Conservation (phyloP, 2,888 invertebrate genomes). For the Lapara coniferarum region DNA sequence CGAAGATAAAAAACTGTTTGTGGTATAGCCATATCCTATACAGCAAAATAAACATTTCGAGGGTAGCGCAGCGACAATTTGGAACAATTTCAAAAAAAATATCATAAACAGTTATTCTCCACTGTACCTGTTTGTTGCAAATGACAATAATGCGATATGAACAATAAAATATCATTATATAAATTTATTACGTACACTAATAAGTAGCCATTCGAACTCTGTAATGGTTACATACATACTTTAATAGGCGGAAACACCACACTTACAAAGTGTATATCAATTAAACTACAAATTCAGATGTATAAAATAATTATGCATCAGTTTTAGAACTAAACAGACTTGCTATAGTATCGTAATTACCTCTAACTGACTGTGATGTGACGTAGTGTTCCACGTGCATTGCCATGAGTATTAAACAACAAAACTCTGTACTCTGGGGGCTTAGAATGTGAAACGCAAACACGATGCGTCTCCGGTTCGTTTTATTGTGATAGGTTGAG, state of each 20-base stretch:
- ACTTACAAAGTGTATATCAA: slow-evolving; percentile 79
- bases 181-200: slow-evolving; percentile 78
- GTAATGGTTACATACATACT: slow-evolving; percentile 75
- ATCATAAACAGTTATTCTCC: slow-evolving; percentile 40
- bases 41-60: slow-evolving; percentile 9
- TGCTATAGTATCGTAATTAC: slow-evolving; percentile 61
- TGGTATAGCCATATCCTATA: slow-evolving; percentile 35
- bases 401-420: slow-evolving; percentile 69
- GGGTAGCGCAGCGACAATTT: slow-evolving; percentile 25
- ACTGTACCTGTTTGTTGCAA: slow-evolving; percentile 54
- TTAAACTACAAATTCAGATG: slow-evolving; percentile 81
- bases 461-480: too few species aligned
- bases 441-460: too few species aligned
- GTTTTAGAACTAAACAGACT: slow-evolving; percentile 74
- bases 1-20: slow-evolving; percentile 45
- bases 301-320: slow-evolving; percentile 80
- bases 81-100: slow-evolving; percentile 25
- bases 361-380: slow-evolving; percentile 73
- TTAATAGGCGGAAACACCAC: slow-evolving; percentile 83
- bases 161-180: slow-evolving; percentile 71
- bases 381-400: slow-evolving; percentile 65
- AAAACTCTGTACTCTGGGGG: slow-evolving; percentile 47
- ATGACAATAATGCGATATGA: slow-evolving; percentile 58
- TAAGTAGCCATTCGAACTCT: slow-evolving; percentile 77
- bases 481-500: too few species aligned